Evolutionary conservation across 2,888 invertebrate species (phyloP).

Genomic region (Perithous albicinctus): DNA sequence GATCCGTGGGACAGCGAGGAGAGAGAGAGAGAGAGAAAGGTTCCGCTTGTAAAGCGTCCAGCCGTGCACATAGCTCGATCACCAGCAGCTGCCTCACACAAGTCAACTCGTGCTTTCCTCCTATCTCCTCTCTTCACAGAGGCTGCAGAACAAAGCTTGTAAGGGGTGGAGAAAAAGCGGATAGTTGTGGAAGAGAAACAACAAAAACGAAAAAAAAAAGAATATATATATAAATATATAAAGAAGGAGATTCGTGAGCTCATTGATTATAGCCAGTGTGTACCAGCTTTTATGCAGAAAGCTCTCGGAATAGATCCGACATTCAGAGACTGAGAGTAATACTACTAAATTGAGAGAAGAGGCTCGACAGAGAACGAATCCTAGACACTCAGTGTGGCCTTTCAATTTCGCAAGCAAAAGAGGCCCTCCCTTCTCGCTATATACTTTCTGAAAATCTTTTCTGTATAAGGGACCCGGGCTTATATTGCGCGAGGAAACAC

Average conservation of each 20-base stretch:
- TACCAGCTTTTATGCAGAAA: constrained; percentile 1
- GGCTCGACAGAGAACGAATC: not conserved
- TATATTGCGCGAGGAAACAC: constrained; percentile 38
- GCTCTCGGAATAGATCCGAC: constrained; percentile 23
- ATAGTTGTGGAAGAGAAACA: constrained; percentile 10
- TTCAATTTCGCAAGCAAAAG: constrained; percentile 32
- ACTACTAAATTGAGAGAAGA: constrained; percentile 9
- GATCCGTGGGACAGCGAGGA: constrained; percentile 71
- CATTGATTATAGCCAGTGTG: constrained; percentile 29
- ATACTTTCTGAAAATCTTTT: constrained; percentile 41
- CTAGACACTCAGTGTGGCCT: not conserved
- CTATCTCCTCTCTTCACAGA: constrained; percentile 24
- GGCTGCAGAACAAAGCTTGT: constrained; percentile 42
- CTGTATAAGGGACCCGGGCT: constrained; percentile 26
- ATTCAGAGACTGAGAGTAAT: not conserved
- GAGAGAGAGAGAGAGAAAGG: no score
- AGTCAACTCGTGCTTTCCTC: constrained; percentile 35
- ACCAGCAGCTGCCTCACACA: constrained; percentile 28
- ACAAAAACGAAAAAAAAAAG: no score
- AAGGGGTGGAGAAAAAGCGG: not conserved
- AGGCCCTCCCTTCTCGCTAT: no score
- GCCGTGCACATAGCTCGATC: constrained; percentile 53
- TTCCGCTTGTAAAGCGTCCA: constrained; percentile 67
- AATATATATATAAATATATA: constrained; percentile 1
- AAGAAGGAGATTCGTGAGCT: constrained; percentile 11